Evolutionary conservation across 1,140 invertebrate genomes (phyloP).

Genomic region (Solenopsis invicta): DNA sequence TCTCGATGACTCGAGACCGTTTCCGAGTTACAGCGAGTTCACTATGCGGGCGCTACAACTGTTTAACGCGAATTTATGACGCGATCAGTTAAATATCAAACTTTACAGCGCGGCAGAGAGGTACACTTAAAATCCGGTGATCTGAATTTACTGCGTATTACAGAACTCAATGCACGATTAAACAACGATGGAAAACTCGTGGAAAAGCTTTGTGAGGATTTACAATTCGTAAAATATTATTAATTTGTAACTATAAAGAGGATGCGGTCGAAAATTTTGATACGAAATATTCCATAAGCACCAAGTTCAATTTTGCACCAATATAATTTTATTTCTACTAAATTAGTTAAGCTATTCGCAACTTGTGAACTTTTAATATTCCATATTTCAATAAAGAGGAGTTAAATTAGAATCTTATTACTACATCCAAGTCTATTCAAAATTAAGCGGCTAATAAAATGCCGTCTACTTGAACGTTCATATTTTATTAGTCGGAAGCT

Average conservation of each 20-base stretch:
- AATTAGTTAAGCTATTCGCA: slow-evolving; percentile 12
- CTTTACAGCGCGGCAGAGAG: slow-evolving; percentile 14
- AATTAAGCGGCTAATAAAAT: slow-evolving; percentile 11
- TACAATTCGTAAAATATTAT: slow-evolving; percentile 37
- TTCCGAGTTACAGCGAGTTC: background rate
- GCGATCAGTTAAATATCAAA: slow-evolving; percentile 46
- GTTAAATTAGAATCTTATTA: background rate
- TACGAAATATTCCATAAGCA: background rate
- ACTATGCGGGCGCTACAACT: slow-evolving; percentile 45
- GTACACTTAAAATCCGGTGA: slow-evolving; percentile 25
- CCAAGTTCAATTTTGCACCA: slow-evolving; percentile 5
- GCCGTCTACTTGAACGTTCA: background rate
- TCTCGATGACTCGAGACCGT: slow-evolving; percentile 23
- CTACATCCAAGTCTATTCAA: background rate
- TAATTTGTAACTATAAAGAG: slow-evolving; percentile 21
- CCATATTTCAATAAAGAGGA: background rate
- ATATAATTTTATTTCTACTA: slow-evolving; percentile 3
- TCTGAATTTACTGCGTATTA: slow-evolving; percentile 38
- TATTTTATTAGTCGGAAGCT: background rate
- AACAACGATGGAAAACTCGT: slow-evolving; percentile 34
- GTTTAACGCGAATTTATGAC: slow-evolving; percentile 49
- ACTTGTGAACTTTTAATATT: slow-evolving; percentile 37
- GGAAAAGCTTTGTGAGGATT: slow-evolving; percentile 27
- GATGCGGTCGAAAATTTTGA: slow-evolving; percentile 17
- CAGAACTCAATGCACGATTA: slow-evolving; percentile 20